These are phyloP conservation scores for Bugulina stolonifera DNA, from an alignment of 2,888 invertebrate species.

Conservation along the genomic window DNA sequence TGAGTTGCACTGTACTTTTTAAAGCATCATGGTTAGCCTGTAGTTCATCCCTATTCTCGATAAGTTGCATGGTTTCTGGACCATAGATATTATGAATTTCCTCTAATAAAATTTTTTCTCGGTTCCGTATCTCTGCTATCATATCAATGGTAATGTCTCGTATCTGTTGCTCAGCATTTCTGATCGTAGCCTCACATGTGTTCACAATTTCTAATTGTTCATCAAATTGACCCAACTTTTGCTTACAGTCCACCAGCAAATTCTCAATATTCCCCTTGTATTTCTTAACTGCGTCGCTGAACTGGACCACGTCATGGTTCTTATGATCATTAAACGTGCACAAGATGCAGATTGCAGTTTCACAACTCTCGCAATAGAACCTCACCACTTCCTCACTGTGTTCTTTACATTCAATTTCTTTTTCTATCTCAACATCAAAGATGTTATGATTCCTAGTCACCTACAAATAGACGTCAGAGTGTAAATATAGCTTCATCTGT, in stretches of 20 bases:
- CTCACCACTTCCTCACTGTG: conserved; percentile 52
- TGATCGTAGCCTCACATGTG: conserved; percentile 47
- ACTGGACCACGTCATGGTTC: conserved; percentile 49
- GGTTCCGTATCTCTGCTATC: conserved; percentile 48
- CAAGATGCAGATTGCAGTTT: conserved; percentile 52
- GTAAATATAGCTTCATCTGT: too few relatives aligned
- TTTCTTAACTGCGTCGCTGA: conserved; percentile 49
- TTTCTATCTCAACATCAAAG: conserved; percentile 53
- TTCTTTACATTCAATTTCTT: conserved; percentile 53
- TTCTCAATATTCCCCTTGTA: conserved; percentile 51
- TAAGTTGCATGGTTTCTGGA: conserved; percentile 47
- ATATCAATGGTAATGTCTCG: conserved; percentile 49
- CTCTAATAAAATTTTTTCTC: conserved; percentile 50
- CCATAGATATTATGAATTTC: conserved; percentile 51
- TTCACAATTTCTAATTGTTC: conserved; percentile 40
- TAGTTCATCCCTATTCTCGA: conserved; percentile 44
- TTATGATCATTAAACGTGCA: conserved; percentile 54
- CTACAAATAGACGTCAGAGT: too few relatives aligned
- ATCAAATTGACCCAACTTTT: conserved; percentile 46
- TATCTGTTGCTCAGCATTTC: conserved; percentile 49
- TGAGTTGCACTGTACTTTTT: conserved; percentile 52
- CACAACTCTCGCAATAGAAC: conserved; percentile 54
- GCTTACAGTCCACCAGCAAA: conserved; percentile 44
- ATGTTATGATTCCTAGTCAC: conserved; percentile 49
- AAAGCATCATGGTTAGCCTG: conserved; percentile 45